Evolutionary conservation across 2,888 invertebrate species (phyloP), one percentile per base, ranked within the genome.

Genomic region (Epinotia demarniana): DNA sequence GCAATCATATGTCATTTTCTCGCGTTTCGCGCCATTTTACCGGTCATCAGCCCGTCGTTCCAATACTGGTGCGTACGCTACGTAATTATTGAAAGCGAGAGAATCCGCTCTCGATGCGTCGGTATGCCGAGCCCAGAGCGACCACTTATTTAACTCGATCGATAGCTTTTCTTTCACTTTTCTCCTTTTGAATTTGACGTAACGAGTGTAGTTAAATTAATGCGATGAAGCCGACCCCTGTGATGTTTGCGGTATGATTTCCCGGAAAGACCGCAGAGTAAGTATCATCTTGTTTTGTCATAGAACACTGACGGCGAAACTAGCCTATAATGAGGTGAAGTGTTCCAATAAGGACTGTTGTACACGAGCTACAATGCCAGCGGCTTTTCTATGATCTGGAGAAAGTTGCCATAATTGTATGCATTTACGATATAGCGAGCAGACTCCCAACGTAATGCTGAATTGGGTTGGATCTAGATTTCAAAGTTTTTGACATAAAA

Each of bases 1-100:
- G 86, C 89, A 91, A 91, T 91, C 89, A 89, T 89, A 88, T 85
- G 87, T 89, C 86, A 90, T 91, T 90, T 90, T 87, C 88, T 86
- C 86, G 86, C 85, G 84, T 89, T 90, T 89, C 86, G 86, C 88
- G 85, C 86, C 85, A 84, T 88, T 89, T 89, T 86, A 81, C 85
- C 83, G 85, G 83, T 82, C 86, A 87, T 87, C 89, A 86, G 77
- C 79, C 80, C 80, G 81, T 80, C 83, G 82, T 83, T 84, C 80
- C 81, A 84, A 85, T 84, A 80, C 80, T 84, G 76, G 79, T 82
- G 83, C 83, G 83, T 82, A 84, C 83, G 82, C 80, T 81, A 77
- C 83, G 83, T 85, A 87, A 90, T 87, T 87, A 87, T 86, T 87
- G 85, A 84, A 85, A 84, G 82, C 85, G 79, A 84, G 85, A 80